phyloP scores from a whole-genome alignment of 2,113 vertebrate genomes.

The Phalacrocorax pelagicus region DNA sequence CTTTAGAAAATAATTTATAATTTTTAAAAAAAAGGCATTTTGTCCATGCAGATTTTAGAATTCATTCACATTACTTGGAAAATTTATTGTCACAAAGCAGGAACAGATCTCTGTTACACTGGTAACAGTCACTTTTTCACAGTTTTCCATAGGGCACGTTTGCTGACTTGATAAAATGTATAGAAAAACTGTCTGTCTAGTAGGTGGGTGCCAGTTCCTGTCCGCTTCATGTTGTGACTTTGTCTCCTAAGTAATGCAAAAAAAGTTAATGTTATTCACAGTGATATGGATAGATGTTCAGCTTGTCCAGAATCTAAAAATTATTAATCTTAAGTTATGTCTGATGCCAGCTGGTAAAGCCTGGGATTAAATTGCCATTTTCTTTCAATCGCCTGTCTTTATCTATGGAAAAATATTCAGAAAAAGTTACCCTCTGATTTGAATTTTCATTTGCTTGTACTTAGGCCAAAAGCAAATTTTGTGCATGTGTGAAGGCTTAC shows the following conservation, averaged over 20 bases:
- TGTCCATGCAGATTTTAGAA: background rate
- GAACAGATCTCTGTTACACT: background rate
- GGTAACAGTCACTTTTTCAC: background rate
- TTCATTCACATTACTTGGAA: background rate
- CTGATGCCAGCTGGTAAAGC: background rate
- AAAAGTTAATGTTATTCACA: background rate
- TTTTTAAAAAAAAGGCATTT: background rate
- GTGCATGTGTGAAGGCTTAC: background rate
- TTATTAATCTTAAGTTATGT: background rate
- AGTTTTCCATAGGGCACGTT: background rate
- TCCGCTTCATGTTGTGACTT: background rate
- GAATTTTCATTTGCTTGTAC: slow-evolving; percentile 24
- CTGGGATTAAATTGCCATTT: slow-evolving; percentile 9
- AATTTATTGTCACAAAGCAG: background rate
- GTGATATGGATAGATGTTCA: background rate
- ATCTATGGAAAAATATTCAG: slow-evolving; percentile 15
- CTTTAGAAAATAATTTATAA: background rate
- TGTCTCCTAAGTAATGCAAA: background rate
- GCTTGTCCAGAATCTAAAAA: background rate
- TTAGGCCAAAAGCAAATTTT: background rate
- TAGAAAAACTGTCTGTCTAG: background rate
- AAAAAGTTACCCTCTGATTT: background rate
- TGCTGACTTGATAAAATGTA: background rate
- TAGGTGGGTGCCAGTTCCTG: background rate
- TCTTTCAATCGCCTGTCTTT: background rate